These are phyloP conservation scores for Melozone crissalis DNA, from an alignment of 2,113 vertebrate species.

Conservation along the genomic window DNA sequence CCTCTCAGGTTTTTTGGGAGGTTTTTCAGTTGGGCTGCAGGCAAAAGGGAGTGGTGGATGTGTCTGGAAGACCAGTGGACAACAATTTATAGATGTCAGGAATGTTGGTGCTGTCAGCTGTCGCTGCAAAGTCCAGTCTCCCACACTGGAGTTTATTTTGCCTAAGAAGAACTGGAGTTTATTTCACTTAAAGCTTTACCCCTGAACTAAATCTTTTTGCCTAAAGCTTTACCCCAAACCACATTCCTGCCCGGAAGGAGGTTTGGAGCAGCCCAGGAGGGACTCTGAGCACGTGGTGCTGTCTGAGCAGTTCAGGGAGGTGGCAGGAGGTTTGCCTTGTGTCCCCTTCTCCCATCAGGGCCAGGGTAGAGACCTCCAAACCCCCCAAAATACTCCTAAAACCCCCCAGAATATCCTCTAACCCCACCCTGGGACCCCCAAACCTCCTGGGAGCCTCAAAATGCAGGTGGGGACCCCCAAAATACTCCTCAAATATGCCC, in stretches of 20 bases:
- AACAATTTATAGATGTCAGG: not conserved
- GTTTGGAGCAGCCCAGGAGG: not conserved
- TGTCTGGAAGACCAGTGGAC: not conserved
- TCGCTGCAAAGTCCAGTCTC: not conserved
- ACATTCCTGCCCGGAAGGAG: not conserved
- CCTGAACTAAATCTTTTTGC: too few relatives aligned
- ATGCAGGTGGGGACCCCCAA: too few relatives aligned
- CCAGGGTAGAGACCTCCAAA: not conserved
- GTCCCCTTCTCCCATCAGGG: not conserved
- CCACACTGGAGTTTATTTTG: too few relatives aligned
- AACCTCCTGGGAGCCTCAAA: too few relatives aligned
- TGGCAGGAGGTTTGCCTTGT: not conserved
- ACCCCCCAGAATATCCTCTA: too few relatives aligned
- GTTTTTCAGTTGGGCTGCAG: not conserved
- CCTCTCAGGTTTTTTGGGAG: not conserved
- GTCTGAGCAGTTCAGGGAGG: not conserved
- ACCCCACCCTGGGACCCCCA: too few relatives aligned
- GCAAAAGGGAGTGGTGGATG: not conserved
- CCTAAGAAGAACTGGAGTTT: not conserved
- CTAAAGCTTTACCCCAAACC: not conserved
- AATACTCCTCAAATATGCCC: too few relatives aligned
- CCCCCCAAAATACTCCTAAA: too few relatives aligned
- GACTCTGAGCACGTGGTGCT: not conserved
- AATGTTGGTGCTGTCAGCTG: not conserved
- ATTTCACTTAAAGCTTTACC: not conserved